These are phyloP conservation scores for Crossocerus cetratus DNA, from an alignment of 2,888 invertebrate genomes.

Conservation along the genomic window DNA sequence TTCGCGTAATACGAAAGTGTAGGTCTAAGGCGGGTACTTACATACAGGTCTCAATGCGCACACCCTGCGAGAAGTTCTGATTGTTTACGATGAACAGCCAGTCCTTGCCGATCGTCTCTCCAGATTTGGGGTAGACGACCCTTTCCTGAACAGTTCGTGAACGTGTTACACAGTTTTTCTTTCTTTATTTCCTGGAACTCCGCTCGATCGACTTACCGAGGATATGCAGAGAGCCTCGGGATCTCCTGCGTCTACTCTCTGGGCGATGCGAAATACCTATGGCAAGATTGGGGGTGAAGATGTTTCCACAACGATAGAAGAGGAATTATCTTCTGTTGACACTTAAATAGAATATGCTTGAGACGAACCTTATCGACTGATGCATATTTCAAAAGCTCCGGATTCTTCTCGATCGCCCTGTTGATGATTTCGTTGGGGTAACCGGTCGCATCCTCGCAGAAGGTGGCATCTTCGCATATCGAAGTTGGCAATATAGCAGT, in stretches of 20 bases:
- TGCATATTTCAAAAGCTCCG: conserved; percentile 7
- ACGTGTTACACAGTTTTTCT: background rate
- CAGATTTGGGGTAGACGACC: conserved; percentile 82
- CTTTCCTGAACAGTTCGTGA: conserved; percentile 66
- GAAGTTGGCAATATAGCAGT: background rate
- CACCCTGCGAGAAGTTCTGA: conserved; percentile 82
- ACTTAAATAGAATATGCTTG: no score
- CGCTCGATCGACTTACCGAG: conserved; percentile 24
- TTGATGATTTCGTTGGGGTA: conserved; percentile 34
- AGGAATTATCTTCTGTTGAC: no score
- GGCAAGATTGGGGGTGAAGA: background rate
- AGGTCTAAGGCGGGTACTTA: conserved; percentile 76
- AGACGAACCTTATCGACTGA: conserved; percentile 26
- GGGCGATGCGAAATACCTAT: conserved; percentile 1
- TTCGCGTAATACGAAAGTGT: no score
- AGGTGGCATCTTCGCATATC: conserved; percentile 19
- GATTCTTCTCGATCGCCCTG: conserved; percentile 15
- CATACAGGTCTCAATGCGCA: conserved; percentile 86
- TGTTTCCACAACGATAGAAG: background rate
- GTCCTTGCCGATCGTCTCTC: conserved; percentile 79
- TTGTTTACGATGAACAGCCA: conserved; percentile 86
- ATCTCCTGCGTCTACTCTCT: conserved; percentile 6
- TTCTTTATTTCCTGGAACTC: background rate
- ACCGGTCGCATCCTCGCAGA: conserved; percentile 25
- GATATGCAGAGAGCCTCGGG: conserved; percentile 33